These are phyloP conservation scores for Eptatretus atami DNA, from an alignment of 2,797 vertebrate genomes.

Conservation along the genomic window DNA sequence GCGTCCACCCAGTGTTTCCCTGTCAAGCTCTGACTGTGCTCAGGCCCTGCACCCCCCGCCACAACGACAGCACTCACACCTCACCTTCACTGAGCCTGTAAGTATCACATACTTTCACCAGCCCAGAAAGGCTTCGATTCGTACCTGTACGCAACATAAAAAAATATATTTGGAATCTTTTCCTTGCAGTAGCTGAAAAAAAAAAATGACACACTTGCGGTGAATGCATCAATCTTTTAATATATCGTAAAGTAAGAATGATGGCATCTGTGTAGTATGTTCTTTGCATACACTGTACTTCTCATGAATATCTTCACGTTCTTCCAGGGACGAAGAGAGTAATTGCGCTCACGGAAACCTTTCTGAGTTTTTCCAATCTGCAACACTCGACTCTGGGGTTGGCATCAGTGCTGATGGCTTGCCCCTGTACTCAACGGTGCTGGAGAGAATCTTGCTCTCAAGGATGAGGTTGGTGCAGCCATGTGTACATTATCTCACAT, in stretches of 20 bases:
- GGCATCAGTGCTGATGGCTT: conserved; percentile 44
- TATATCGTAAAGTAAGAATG: too few relatives aligned
- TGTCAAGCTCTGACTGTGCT: conserved; percentile 64
- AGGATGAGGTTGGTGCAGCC: conserved; percentile 27
- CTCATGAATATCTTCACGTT: too few relatives aligned
- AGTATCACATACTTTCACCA: neutral
- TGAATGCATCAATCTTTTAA: too few relatives aligned
- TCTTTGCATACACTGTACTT: too few relatives aligned
- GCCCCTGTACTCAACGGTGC: conserved; percentile 35
- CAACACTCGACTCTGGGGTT: conserved; percentile 28
- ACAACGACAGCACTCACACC: conserved; percentile 44
- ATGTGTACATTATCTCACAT: too few relatives aligned
- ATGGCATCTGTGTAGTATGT: too few relatives aligned
- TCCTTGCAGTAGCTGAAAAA: too few relatives aligned
- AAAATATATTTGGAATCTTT: too few relatives aligned
- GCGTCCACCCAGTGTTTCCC: conserved; percentile 63
- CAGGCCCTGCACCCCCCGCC: conserved; percentile 62
- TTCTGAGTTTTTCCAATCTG: conserved; percentile 52
- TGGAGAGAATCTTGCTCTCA: conserved; percentile 29
- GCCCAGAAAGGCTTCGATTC: too few relatives aligned
- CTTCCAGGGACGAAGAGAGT: conserved; percentile 43
- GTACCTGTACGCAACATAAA: too few relatives aligned
- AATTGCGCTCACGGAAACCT: conserved; percentile 49
- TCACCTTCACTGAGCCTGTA: conserved; percentile 28
- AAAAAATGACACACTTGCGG: too few relatives aligned